Percentiles rank a stretch among this genome's conserved stretches.
phyloP scores from a whole-genome alignment of 2,888 invertebrate species.

The Apodemia zela region DNA sequence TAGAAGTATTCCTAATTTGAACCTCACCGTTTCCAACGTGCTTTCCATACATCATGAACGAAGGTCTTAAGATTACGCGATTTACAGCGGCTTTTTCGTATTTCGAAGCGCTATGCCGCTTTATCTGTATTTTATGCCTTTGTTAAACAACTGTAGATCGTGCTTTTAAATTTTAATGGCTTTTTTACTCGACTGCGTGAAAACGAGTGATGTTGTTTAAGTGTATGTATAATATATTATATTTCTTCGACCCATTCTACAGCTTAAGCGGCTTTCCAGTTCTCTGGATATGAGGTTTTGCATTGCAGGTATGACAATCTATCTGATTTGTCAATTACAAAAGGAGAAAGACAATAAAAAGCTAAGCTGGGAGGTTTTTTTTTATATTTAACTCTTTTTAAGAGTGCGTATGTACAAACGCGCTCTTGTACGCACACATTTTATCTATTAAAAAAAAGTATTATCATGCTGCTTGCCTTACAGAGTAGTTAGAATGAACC shows the following conservation, averaged over 20 bases:
- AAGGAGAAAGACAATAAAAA: no score
- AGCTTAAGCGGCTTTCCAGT: neutral
- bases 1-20: conserved; percentile 44
- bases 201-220: neutral
- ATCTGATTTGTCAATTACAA: no score
- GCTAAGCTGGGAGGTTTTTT: no score
- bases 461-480: no score
- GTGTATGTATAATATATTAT: neutral
- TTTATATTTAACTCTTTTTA: no score
- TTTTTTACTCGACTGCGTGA: conserved; percentile 29
- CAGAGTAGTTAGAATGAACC: no score
- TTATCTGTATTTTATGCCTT: conserved; percentile 60
- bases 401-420: no score
- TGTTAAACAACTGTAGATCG: conserved; percentile 44
- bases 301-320: no score
- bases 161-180: conserved; percentile 65
- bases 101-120: conserved; percentile 53
- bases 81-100: conserved; percentile 74
- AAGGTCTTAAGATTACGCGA: conserved; percentile 76
- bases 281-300: no score
- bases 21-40: conserved; percentile 61
- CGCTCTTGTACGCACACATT: no score
- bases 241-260: neutral
- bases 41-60: conserved; percentile 73
- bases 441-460: no score